phyloP scores from a whole-genome alignment of 2,888 invertebrate species.

The Oscheius onirici region DNA sequence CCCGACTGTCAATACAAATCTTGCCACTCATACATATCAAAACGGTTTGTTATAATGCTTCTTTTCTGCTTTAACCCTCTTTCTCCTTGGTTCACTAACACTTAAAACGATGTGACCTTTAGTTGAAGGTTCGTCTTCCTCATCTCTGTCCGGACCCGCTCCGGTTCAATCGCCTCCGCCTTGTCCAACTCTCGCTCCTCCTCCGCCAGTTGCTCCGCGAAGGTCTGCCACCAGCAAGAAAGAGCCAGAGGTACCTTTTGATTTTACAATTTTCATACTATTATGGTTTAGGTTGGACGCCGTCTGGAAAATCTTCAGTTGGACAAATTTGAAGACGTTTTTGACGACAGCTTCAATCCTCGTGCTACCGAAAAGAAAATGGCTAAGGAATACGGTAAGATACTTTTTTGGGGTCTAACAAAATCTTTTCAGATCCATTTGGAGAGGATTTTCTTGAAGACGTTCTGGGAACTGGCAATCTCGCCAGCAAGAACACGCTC shows the following conservation, averaged over 20 bases:
- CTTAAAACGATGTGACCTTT: slow-evolving; percentile 1
- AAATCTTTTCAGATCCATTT: slow-evolving; percentile 42
- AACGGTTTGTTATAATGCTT: slow-evolving; percentile 10
- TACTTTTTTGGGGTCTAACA: background rate
- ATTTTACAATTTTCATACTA: background rate
- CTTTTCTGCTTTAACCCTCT: background rate
- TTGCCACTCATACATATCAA: slow-evolving; percentile 1
- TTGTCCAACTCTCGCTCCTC: slow-evolving; percentile 42
- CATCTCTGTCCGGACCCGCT: slow-evolving; percentile 43
- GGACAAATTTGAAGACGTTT: slow-evolving; percentile 75
- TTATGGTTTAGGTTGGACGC: slow-evolving; percentile 71
- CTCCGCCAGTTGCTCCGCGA: slow-evolving; percentile 52
- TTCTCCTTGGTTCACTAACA: slow-evolving; percentile 9
- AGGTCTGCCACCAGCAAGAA: slow-evolving; percentile 26
- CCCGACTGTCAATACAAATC: slow-evolving; percentile 14
- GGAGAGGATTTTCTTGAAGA: slow-evolving; percentile 48
- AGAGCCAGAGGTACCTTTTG: background rate
- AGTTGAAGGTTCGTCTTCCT: slow-evolving; percentile 30
- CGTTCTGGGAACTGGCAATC: slow-evolving; percentile 7
- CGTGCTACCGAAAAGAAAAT: slow-evolving; percentile 81
- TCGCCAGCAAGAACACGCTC: slow-evolving; percentile 15
- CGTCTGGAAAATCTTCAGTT: slow-evolving; percentile 76
- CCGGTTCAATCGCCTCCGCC: slow-evolving; percentile 45
- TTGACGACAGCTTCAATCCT: slow-evolving; percentile 82
- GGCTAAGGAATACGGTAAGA: slow-evolving; percentile 38